These are phyloP conservation scores for Sebastes kiyomatsui DNA, from an alignment of 2,797 vertebrate genomes.

Conservation along the genomic window DNA sequence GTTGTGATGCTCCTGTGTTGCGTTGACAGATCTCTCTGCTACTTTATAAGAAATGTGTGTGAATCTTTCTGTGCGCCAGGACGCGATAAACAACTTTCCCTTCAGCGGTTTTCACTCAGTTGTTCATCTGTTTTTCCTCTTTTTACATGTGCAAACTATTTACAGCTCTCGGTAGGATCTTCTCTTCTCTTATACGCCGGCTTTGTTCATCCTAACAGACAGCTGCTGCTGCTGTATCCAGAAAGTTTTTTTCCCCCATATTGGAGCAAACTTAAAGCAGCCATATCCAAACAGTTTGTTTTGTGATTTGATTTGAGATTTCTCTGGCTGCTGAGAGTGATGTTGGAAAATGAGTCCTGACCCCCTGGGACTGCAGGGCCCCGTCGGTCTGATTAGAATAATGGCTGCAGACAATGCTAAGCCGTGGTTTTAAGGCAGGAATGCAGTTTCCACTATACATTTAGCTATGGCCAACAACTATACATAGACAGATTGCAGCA, in stretches of 20 bases:
- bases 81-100: background rate
- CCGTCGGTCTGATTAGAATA: conserved; percentile 68
- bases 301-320: background rate
- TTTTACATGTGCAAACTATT: background rate
- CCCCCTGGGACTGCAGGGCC: conserved; percentile 9
- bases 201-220: background rate
- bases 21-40: conserved; percentile 37
- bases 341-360: background rate
- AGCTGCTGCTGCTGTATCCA: background rate
- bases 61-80: background rate
- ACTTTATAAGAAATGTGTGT: conserved; percentile 7
- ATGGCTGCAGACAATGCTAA: conserved; percentile 75
- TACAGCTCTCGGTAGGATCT: background rate
- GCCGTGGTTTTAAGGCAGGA: conserved; percentile 68
- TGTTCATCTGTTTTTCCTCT: background rate
- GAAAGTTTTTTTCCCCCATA: background rate
- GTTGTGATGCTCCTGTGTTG: conserved; percentile 47
- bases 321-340: conserved; percentile 3
- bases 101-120: background rate
- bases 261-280: background rate
- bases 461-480: conserved; percentile 49
- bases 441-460: conserved; percentile 64
- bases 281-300: background rate
- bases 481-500: conserved; percentile 65
- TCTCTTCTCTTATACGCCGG: background rate